phyloP scores from a whole-genome alignment of 2,888 invertebrate genomes.

The Julus scanicus region DNA sequence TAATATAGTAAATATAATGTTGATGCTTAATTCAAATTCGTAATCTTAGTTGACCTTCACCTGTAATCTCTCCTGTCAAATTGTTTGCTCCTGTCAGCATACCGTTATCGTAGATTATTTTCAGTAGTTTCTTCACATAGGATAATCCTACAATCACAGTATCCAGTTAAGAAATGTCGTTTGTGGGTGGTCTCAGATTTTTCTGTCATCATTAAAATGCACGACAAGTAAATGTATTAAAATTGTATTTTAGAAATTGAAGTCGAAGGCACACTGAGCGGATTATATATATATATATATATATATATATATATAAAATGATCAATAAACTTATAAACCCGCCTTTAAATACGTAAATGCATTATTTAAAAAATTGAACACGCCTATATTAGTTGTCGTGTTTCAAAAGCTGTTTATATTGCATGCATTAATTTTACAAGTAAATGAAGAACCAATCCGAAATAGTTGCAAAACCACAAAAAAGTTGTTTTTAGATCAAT shows the following conservation, averaged over 20 bases:
- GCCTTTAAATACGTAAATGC: background rate
- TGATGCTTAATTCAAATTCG: background rate
- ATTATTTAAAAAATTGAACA: background rate
- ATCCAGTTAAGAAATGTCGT: background rate
- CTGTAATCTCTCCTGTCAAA: slow-evolving; percentile 1
- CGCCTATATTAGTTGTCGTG: background rate
- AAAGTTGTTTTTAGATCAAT: background rate
- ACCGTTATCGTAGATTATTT: background rate
- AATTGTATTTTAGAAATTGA: background rate
- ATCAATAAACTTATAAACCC: background rate
- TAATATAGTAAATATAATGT: background rate
- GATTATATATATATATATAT: background rate
- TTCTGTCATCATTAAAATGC: slow-evolving; percentile 9
- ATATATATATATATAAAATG: no score
- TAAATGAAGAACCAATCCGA: background rate
- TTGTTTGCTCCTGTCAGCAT: background rate
- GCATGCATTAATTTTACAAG: background rate
- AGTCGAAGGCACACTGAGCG: background rate
- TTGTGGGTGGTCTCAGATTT: slow-evolving; percentile 3
- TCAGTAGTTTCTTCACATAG: background rate
- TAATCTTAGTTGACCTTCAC: background rate
- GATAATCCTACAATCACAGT: background rate
- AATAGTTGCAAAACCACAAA: background rate
- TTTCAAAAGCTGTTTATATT: background rate
- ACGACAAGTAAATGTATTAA: background rate